A percentile compares a stretch with the other conserved stretches of the same genome.
Evolutionary conservation across 1,140 invertebrate species (phyloP).

Genomic region (Dreissena rostriformis): DNA sequence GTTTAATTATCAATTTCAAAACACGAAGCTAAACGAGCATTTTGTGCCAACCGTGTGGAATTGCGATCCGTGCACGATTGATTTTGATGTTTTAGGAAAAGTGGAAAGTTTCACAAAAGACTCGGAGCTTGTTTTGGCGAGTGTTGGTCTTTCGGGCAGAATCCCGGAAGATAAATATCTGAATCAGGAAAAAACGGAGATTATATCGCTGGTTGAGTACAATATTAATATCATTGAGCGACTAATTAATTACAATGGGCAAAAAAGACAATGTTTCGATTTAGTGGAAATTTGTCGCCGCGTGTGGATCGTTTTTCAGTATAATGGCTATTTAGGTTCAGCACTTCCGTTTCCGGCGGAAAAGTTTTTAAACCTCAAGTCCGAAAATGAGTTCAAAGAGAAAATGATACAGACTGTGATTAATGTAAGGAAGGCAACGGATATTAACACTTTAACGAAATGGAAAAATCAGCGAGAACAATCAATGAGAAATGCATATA

Average conservation of each 20-base stretch:
- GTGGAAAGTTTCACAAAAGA: conserved; percentile 34
- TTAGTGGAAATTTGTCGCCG: not conserved
- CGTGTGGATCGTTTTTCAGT: conserved; percentile 21
- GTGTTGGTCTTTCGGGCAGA: not conserved
- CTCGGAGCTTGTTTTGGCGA: not conserved
- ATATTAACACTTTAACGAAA: not conserved
- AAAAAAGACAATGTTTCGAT: conserved; percentile 8
- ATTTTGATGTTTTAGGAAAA: conserved; percentile 29
- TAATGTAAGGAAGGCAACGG: not conserved
- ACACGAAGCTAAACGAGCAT: conserved; percentile 51
- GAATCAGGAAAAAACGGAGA: not conserved
- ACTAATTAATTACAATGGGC: not conserved
- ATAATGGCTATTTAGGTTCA: conserved; percentile 8
- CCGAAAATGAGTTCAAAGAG: not conserved
- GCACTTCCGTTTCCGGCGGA: not conserved
- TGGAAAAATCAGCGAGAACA: not conserved
- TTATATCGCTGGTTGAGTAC: conserved; percentile 14
- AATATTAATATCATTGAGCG: not conserved
- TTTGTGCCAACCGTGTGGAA: conserved; percentile 49
- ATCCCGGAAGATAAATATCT: not conserved
- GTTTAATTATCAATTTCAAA: not conserved
- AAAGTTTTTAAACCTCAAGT: conserved; percentile 5
- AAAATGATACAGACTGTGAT: not conserved
- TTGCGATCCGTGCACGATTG: conserved; percentile 46
- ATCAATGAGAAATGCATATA: conserved; percentile 2